Evolutionary conservation across 2,797 vertebrate genomes (phyloP), one percentile per base, ranked within the genome.

Genomic region (Protosalanx chinensis): DNA sequence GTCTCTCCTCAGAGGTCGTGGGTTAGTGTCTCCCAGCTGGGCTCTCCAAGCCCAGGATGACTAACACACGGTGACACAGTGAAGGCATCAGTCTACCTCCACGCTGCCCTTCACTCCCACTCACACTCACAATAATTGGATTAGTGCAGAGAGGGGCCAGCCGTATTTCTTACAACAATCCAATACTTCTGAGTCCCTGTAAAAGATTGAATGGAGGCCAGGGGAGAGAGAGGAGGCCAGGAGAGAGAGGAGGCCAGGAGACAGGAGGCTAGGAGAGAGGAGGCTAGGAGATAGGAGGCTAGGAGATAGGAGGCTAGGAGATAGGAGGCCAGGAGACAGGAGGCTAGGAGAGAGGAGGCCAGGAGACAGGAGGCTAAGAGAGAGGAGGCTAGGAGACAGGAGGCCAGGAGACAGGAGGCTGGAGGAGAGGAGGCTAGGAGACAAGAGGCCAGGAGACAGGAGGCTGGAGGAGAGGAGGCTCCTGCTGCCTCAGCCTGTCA

Each of bases 271-370:
- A 90, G 90, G 89, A 35, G 33, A 35, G 1, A 35, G 33, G 5
- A 33, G 33, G 33, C 33, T 5, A 33, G n/a, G 90, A 88, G 89
- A 89, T 5, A 20, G 41, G 37, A 8, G 10, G 81, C 78, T 78
- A 86, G 89, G 89, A 86, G 88, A 78, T 79, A 84, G 79, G 70
- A 80, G 85, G 78, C 71, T 85, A 90, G 90, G 89, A 35, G 33
- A 35, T 0, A 35, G 84, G 85, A 88, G 87, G 8, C 1, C 37
- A 41, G 37, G 37, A 41, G 37, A 41, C 6, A 6, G 5, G 35
- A 37, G 35, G 1, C 5, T 1, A 15, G 49, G 33, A 33, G 33
- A 33, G 33, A 33, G 33, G 33, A 33, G 33, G 33, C 33, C 33
- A 33, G 33, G 35, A 6, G 35, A n/a, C n/a, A n/a, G n/a, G n/a